These are phyloP conservation scores for Chionis minor DNA, from an alignment of 2,113 vertebrate species.

Conservation along the genomic window DNA sequence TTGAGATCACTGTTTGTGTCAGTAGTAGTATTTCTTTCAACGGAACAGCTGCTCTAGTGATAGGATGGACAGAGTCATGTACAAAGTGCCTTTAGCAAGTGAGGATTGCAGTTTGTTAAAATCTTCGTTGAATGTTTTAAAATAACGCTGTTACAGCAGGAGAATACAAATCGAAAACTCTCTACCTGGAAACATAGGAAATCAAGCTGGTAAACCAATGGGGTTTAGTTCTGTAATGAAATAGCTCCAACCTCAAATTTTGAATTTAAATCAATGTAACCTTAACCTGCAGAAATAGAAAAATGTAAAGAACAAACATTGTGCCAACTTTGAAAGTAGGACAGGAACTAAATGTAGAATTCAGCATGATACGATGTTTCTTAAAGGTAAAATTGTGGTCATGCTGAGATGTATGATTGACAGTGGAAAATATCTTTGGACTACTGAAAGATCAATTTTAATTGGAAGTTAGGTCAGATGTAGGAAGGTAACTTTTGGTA, in stretches of 20 bases:
- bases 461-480: slow-evolving; percentile 48
- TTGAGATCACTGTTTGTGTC: not conserved
- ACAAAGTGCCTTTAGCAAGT: not conserved
- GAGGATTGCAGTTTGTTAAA: not conserved
- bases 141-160: not conserved
- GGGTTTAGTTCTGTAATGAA: not conserved
- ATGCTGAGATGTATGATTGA: slow-evolving; percentile 50
- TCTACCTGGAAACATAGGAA: not conserved
- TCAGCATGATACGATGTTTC: slow-evolving; percentile 16
- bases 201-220: not conserved
- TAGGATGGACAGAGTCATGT: not conserved
- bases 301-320: slow-evolving; percentile 20
- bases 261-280: slow-evolving; percentile 52
- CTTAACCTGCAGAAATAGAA: slow-evolving; percentile 46
- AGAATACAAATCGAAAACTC: not conserved
- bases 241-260: not conserved
- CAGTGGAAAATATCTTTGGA: slow-evolving; percentile 36
- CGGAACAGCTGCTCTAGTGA: not conserved
- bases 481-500: slow-evolving; percentile 35
- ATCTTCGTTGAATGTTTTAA: not conserved
- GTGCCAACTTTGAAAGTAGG: slow-evolving; percentile 47
- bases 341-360: slow-evolving; percentile 60
- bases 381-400: slow-evolving; percentile 53
- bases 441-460: slow-evolving; percentile 56
- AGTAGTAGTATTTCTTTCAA: not conserved